Conservation (phyloP, 1,140 invertebrate genomes). For the Tribolium madens region DNA sequence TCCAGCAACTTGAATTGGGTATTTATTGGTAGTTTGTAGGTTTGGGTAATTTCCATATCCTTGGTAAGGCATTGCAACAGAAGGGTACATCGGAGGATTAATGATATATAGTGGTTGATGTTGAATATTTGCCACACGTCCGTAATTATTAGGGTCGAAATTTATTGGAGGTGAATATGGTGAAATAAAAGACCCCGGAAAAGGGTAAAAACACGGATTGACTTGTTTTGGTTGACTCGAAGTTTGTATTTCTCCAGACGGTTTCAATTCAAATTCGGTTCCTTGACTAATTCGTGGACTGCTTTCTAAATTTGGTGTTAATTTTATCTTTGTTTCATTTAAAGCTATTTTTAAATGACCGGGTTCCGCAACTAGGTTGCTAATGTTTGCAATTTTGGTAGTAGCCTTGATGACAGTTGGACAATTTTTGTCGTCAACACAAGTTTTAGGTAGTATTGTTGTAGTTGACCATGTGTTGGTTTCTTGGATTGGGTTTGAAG, state of each 20-base stretch:
- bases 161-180: slow-evolving; percentile 41
- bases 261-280: neutral
- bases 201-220: slow-evolving; percentile 57
- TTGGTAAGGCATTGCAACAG: slow-evolving; percentile 45
- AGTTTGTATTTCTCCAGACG: neutral
- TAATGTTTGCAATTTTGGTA: slow-evolving; percentile 5
- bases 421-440: slow-evolving; percentile 26
- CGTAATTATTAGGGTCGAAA: slow-evolving; percentile 48
- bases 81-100: slow-evolving; percentile 56
- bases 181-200: slow-evolving; percentile 49
- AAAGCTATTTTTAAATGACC: neutral
- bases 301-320: neutral
- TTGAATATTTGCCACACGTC: slow-evolving; percentile 47
- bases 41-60: slow-evolving; percentile 33
- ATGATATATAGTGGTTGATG: slow-evolving; percentile 51
- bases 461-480: slow-evolving; percentile 35
- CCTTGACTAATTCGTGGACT: neutral
- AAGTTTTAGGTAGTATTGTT: slow-evolving; percentile 45
- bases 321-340: slow-evolving; percentile 1
- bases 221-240: slow-evolving; percentile 48
- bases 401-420: slow-evolving; percentile 14
- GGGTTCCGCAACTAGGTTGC: neutral
- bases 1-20: slow-evolving; percentile 50
- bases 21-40: slow-evolving; percentile 28
- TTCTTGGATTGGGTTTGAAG: slow-evolving; percentile 9